Conservation (phyloP, 23 tunicate genomes). For the Oikopleura dioica region DNA sequence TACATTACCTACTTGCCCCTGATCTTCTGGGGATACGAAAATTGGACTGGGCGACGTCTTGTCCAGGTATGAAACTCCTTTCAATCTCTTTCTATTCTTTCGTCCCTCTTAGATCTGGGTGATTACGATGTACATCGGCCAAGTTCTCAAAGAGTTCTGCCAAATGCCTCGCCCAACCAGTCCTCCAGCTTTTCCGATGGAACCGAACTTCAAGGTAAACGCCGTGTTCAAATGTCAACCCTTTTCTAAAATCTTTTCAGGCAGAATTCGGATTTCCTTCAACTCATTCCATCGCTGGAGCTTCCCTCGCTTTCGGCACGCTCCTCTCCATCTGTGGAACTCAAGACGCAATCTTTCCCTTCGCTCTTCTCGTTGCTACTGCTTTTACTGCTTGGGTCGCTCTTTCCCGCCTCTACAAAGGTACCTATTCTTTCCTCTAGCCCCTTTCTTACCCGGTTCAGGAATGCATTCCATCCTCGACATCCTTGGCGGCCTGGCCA, state of each 20-base stretch:
- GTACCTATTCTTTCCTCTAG: constrained; percentile 72
- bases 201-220: constrained; percentile 18
- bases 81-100: background rate
- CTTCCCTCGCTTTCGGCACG: constrained; percentile 51
- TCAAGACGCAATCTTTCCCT: constrained; percentile 31
- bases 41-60: constrained; percentile 45
- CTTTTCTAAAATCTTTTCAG: constrained; percentile 13
- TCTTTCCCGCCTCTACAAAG: constrained; percentile 40
- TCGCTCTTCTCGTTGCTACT: constrained; percentile 17
- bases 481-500: constrained; percentile 13
- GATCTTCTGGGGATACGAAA: constrained; percentile 71
- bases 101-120: constrained; percentile 35
- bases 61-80: constrained; percentile 14
- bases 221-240: background rate
- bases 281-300: constrained; percentile 94
- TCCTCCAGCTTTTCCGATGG: constrained; percentile 74
- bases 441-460: too few species aligned
- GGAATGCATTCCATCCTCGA: too few species aligned
- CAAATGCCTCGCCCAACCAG: constrained; percentile 65
- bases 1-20: constrained; percentile 52
- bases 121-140: constrained; percentile 94
- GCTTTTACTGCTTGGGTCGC: constrained; percentile 24
- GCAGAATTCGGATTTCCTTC: constrained; percentile 95
- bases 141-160: constrained; percentile 64
- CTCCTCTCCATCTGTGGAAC: constrained; percentile 33